Percentiles rank a stretch among this genome's conserved stretches.
These are phyloP conservation scores for Turdus rufiventris DNA, from an alignment of 2,113 vertebrate genomes.

Conservation along the genomic window DNA sequence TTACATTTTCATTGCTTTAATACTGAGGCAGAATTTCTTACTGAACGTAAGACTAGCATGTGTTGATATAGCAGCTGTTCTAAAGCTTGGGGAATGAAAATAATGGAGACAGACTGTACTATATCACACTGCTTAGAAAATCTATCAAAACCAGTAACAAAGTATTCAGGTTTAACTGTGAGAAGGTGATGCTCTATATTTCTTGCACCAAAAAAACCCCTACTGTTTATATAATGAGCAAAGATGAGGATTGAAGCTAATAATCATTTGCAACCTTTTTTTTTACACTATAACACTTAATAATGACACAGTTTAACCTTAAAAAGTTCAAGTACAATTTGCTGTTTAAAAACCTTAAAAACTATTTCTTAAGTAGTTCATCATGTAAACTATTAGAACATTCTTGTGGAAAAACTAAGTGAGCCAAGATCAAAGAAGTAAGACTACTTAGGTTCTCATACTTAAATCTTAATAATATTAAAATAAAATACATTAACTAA, in stretches of 20 bases:
- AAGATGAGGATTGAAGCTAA: not conserved
- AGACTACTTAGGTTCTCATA: not conserved
- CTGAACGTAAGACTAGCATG: not conserved
- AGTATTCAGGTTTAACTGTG: not conserved
- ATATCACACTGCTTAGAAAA: not conserved
- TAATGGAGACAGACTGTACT: not conserved
- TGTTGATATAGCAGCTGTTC: not conserved
- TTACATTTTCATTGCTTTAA: not conserved
- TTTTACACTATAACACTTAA: not conserved
- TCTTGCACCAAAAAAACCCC: not conserved
- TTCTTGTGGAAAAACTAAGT: not conserved
- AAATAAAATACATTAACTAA: not conserved
- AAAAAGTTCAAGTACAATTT: not conserved
- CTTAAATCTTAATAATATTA: not conserved
- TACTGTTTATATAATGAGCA: not conserved
- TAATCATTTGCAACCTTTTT: not conserved
- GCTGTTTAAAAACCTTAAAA: not conserved
- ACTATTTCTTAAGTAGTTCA: not conserved
- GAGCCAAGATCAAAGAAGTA: not conserved
- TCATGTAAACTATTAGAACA: not conserved
- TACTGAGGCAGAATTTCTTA: not conserved
- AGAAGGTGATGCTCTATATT: not conserved
- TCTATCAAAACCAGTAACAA: not conserved
- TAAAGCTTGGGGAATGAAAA: not conserved
- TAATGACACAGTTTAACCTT: not conserved